Evolutionary conservation across 2,888 invertebrate species (phyloP).

Genomic region (Cepaea hortensis): DNA sequence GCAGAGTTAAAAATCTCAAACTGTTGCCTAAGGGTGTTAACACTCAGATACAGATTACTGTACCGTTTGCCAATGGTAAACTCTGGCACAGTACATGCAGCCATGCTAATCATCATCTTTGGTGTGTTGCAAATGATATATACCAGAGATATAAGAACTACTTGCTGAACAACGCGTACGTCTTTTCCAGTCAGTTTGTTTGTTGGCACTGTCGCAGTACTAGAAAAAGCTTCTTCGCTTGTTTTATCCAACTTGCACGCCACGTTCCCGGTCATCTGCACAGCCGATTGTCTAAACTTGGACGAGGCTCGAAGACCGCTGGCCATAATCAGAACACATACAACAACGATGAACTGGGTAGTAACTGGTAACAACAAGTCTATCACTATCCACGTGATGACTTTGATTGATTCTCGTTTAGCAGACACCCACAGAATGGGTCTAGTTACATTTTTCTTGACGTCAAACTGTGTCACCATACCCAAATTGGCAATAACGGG

Average conservation of each 20-base stretch:
- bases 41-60: constrained; percentile 1
- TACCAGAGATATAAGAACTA: constrained; percentile 9
- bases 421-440: constrained; percentile 6
- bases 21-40: not conserved
- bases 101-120: constrained; percentile 8
- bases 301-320: constrained; percentile 5
- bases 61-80: constrained; percentile 8
- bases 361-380: constrained; percentile 7
- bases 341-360: constrained; percentile 12
- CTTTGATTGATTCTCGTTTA: not conserved
- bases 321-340: constrained; percentile 23
- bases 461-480: not conserved
- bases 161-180: constrained; percentile 1
- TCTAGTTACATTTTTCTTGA: not conserved
- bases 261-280: not conserved
- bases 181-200: constrained; percentile 6
- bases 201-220: not conserved
- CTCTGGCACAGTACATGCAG: not conserved
- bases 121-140: constrained; percentile 8
- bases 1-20: constrained; percentile 23
- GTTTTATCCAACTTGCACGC: not conserved
- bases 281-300: not conserved
- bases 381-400: not conserved
- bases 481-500: not conserved
- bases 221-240: not conserved